Evolutionary conservation across 2,797 vertebrate genomes (phyloP), one percentile per base, ranked within the genome.

Genomic region (Tenualosa thibaudeaui): DNA sequence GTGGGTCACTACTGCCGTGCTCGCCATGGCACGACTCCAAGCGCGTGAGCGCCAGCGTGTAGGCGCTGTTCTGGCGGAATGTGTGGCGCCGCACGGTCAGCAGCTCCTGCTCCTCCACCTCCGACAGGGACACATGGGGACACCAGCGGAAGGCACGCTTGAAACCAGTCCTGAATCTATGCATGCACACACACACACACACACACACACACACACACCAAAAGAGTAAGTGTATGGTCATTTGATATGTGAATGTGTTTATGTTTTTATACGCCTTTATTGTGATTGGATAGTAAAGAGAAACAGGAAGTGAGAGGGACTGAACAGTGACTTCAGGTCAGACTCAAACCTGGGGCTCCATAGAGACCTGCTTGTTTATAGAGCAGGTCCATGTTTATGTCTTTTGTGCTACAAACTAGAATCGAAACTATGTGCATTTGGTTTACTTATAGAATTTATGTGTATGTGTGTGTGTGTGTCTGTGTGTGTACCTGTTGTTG

Each of bases 91-190:
- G 92, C 53, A 94, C 91, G 43, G 88, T 88, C 88, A 92, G 95
- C 0, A 97, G 94, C 86, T 97, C 95, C 81, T 96, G 86, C 86
- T 96, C 93, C 0, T 97, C 96, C 0, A 91, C 92, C 86, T 93
- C 94, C 4, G 96, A 96, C 82, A 96, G 84, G 26, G 94, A 90
- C 40, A 97, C 90, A 89, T 96, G 97, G 37, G 96, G 96, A 82
- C 96, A 97, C 95, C 96, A 97, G 83, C 93, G 94, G 81, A 97
- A 96, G 3, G 94, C 96, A 86, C 84, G 86, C 91, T 96, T 97
- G 53, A 97, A 97, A 17, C 96, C 96, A 3, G 95, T 94, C 43
- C 96, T 92, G 88, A 97, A 97, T 89, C 96, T 89, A 65, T 0
- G 8, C 3, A 53, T 3, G 5, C 31, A 17, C 65, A 37, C 65